Conservation (phyloP, 2,797 vertebrate genomes). For the Numenius phaeopus region DNA sequence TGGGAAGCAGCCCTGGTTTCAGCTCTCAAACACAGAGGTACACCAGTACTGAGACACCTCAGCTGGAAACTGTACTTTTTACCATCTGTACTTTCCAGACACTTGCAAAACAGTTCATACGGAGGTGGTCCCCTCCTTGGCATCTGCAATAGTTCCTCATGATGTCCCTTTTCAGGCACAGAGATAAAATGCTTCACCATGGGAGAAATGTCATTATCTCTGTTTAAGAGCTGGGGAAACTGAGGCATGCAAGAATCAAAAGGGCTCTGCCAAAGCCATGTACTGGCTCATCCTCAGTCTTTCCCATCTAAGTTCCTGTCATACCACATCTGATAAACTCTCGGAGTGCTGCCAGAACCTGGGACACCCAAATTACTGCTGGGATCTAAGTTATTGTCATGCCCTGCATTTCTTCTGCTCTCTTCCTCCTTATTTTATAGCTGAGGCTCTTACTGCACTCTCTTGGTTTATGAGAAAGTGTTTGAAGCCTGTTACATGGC, state of each 20-base stretch:
- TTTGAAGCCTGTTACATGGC: not conserved
- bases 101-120: not conserved
- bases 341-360: not conserved
- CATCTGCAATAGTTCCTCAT: not conserved
- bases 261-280: not conserved
- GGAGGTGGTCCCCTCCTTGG: not conserved
- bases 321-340: not conserved
- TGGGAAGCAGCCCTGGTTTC: slow-evolving; percentile 99
- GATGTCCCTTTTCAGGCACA: not conserved
- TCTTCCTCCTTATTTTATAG: not conserved
- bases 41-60: not conserved
- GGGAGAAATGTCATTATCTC: not conserved
- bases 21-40: slow-evolving; percentile 99
- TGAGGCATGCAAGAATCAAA: not conserved
- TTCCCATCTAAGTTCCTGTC: not conserved
- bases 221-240: not conserved
- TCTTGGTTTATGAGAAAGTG: not conserved
- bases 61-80: not conserved
- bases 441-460: not conserved
- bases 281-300: not conserved
- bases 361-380: not conserved
- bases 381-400: not conserved
- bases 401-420: not conserved
- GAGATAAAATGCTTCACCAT: not conserved
- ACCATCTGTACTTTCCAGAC: not conserved